Evolutionary conservation across 1,140 invertebrate species (phyloP), one percentile per base, ranked within the genome.

Genomic region (Neomicropteryx cornuta): DNA sequence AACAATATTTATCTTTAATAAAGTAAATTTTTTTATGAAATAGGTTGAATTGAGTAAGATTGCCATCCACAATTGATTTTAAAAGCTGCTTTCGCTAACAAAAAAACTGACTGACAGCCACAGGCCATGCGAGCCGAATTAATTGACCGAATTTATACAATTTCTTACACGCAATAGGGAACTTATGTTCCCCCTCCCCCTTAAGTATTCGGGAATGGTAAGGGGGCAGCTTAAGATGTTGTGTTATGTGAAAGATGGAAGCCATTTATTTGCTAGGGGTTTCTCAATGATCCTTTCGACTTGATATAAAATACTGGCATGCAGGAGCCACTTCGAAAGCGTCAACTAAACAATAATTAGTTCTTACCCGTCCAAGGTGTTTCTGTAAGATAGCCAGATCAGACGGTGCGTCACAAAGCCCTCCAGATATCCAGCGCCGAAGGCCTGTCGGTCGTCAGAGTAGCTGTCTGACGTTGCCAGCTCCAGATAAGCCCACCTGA

Each of bases 381-480:
- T 79, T 32, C 56, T 48, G 61, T 65, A 72, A 46, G 69, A 61
- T 43, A 71, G 56, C 31, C 59, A 61, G 18, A 77, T 74, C 6
- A 76, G 49, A 29, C 70, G 60, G 17, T 49, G 42, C 0, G 69
- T 71, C 2, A 69, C 35, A 34, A 47, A 54, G 1, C 75, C 75
- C 53, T 79, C 77, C 3, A 69, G 51, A 27, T 72, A 53, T 8
- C 77, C 77, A 11, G 75, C 75, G 19, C 67, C 66, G 50, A 71
- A 76, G 0, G 71, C 72, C 54, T 79, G 75, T 17, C 58, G 40
- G 29, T 58, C 52, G 53, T 68, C 62, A 6, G 48, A 39, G 36
- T 46, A 54, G 3, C 46, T 33, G 6, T 42, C 33, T 41, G 64
- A 60, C 2, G 67, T 58, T 24, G 58, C 46, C 2, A 71, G 42